A percentile compares a stretch with the other conserved stretches of the same genome.
phyloP scores from a whole-genome alignment of 1,140 invertebrate species.

The Pentalonia nigronervosa region DNA sequence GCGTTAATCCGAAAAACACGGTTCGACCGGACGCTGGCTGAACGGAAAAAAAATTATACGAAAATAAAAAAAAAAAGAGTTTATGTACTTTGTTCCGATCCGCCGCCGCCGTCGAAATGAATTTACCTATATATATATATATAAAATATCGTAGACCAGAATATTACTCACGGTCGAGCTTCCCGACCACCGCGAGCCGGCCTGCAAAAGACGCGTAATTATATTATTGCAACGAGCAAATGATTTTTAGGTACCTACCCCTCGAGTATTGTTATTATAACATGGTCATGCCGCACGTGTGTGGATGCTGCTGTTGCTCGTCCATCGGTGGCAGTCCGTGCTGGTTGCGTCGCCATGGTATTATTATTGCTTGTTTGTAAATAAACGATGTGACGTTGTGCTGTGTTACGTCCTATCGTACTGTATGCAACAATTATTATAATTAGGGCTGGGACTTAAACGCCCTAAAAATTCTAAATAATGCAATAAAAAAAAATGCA shows the following conservation, averaged over 20 bases:
- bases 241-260: background rate
- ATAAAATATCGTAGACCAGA: too few species aligned
- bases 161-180: too few species aligned
- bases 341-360: background rate
- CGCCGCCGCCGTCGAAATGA: background rate
- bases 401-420: too few species aligned
- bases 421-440: too few species aligned
- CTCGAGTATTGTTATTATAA: background rate
- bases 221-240: background rate
- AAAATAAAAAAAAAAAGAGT: too few species aligned
- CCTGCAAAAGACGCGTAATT: background rate
- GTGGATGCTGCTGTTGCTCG: background rate
- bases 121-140: background rate
- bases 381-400: too few species aligned
- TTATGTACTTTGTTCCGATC: background rate
- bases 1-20: background rate
- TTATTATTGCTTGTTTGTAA: too few species aligned
- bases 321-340: background rate
- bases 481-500: too few species aligned
- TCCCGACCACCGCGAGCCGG: too few species aligned
- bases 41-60: background rate
- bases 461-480: too few species aligned
- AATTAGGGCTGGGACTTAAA: too few species aligned
- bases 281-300: background rate
- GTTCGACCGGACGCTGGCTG: background rate